Evolutionary conservation across 2,888 invertebrate species (phyloP).

Genomic region (Conops quadrifasciatus): DNA sequence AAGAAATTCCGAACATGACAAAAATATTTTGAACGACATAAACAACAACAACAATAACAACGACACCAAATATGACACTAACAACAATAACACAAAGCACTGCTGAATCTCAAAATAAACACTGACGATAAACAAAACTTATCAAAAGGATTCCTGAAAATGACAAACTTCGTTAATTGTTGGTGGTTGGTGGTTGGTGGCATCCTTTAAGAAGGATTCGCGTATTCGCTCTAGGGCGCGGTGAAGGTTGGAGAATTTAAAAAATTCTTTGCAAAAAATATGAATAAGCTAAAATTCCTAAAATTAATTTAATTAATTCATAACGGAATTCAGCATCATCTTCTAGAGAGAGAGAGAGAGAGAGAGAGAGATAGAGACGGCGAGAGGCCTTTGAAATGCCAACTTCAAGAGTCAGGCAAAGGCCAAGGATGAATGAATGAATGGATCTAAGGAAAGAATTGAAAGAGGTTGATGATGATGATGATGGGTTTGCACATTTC

Average conservation of each 20-base stretch:
- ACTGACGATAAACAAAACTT: constrained; percentile 36
- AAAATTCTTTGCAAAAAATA: constrained; percentile 58
- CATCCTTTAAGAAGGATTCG: not conserved
- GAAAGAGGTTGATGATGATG: not conserved
- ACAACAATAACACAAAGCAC: not conserved
- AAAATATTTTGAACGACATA: constrained; percentile 4
- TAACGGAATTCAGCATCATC: constrained; percentile 51
- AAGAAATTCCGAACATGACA: not conserved
- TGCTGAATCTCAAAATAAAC: constrained; percentile 4
- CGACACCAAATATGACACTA: not conserved
- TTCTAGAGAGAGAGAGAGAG: constrained; percentile 43
- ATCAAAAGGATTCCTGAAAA: constrained; percentile 48
- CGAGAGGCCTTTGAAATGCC: constrained; percentile 40
- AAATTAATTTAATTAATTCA: constrained; percentile 47
- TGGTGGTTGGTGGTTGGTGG: constrained; percentile 16
- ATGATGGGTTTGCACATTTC: too few species aligned
- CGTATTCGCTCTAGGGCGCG: constrained; percentile 5
- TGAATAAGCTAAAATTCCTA: constrained; percentile 54
- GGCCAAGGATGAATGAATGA: not conserved
- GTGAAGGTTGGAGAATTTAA: constrained; percentile 45
- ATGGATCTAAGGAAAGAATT: not conserved
- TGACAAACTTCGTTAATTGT: constrained; percentile 42
- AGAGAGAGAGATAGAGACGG: too few species aligned
- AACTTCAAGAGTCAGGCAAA: not conserved
- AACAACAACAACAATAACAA: constrained; percentile 19